Base-by-base conservation (phyloP, 2,888 invertebrate species). In the Ischnus inquisitorius region DNA sequence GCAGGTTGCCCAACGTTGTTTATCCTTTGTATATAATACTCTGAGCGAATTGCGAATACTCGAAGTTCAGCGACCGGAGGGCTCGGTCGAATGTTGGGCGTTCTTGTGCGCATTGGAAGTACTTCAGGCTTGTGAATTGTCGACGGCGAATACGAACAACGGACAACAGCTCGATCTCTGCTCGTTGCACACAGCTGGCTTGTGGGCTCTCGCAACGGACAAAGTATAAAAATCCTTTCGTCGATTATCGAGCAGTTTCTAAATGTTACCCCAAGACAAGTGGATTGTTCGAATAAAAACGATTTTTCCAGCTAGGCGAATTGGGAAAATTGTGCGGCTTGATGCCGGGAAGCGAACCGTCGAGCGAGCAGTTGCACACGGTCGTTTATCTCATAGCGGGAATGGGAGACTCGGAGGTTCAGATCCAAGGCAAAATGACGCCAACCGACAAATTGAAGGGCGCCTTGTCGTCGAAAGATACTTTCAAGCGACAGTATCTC, bases 331-430 rank as follows among this genome's bases (percentile, higher is more conserved):
- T 99, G 2, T 99, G 98, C 93, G 98, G 99, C 0, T 94, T 99
- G 8, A 95, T 98, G 93, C 99, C 98, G 0, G 97, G 97, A 1
- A 96, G 95, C 25, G 95, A 95, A 39, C 97, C 97, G 0, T 96
- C 97, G 0, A 98, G 98, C 1, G 97, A 97, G 90, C 98, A 99
- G 93, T 95, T 99, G 4, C 98, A 98, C 90, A 95, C 96, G 51
- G 98, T 99, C 0, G 98, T 99, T 28, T 97, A 97, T 92, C 94
- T 99, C 12, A 97, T 98, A 0, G 97, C 98, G 0, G 98, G 99
- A 0, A 98, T 99, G 96, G 97, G 97, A 0, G 97, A 98, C 93
- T 95, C 96, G 0, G 95, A 96, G 71, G 92, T 94, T 5, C 51
- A 87, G 54, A 67, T 54, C 46, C 90, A 92, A 14, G 86, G 93